These are phyloP conservation scores for Acanthaster planci DNA, from an alignment of 35 echinoderm and acorn worm species.

Conservation along the genomic window DNA sequence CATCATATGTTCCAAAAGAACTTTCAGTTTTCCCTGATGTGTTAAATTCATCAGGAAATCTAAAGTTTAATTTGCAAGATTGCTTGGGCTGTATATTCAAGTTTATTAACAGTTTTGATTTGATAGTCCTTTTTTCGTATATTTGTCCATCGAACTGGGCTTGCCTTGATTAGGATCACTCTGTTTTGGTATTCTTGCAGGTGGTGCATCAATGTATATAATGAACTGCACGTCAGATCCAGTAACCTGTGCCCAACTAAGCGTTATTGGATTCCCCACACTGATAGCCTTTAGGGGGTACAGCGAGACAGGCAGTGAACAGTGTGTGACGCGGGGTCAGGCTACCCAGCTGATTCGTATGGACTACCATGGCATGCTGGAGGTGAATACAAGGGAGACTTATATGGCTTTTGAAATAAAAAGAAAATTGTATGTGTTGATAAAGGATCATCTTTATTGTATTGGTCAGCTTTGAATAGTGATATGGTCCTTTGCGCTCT, in stretches of 20 bases:
- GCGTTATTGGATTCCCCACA: constrained; percentile 79
- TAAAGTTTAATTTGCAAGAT: too few relatives aligned
- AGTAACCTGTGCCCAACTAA: constrained; percentile 53
- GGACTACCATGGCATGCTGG: constrained; percentile 88
- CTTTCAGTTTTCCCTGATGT: too few relatives aligned
- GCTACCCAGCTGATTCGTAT: constrained; percentile 65
- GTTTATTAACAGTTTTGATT: not conserved
- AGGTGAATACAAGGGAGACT: constrained; percentile 35
- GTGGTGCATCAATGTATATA: constrained; percentile 67
- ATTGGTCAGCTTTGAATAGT: too few relatives aligned
- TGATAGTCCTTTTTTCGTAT: not conserved
- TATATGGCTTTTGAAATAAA: too few relatives aligned
- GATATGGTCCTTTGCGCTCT: too few relatives aligned
- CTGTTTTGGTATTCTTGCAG: constrained; percentile 27
- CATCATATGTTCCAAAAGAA: too few relatives aligned
- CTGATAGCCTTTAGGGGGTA: constrained; percentile 75
- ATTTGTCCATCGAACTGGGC: not conserved
- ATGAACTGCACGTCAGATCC: constrained; percentile 79
- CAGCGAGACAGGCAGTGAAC: constrained; percentile 49
- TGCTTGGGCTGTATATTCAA: not conserved
- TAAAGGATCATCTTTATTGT: too few relatives aligned
- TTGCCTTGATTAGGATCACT: not conserved
- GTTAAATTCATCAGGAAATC: too few relatives aligned
- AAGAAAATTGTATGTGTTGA: too few relatives aligned
- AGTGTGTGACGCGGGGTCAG: constrained; percentile 54